Evolutionary conservation across 2,113 vertebrate genomes (phyloP).

Genomic region (Etheostoma cragini): DNA sequence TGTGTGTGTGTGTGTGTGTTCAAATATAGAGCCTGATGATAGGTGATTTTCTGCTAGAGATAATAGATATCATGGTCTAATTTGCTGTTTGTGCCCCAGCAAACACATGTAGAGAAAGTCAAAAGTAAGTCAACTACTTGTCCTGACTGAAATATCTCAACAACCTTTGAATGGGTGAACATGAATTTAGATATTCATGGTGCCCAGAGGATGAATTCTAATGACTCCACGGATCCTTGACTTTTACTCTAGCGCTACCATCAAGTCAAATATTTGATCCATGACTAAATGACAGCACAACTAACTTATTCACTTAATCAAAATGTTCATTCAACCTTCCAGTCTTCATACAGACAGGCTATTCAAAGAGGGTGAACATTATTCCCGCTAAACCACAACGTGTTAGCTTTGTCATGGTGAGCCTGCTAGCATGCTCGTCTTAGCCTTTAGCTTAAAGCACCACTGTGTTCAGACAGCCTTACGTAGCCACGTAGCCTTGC

Average conservation of each 20-base stretch:
- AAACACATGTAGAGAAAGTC: background rate
- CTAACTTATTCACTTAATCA: background rate
- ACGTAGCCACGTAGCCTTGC: no score
- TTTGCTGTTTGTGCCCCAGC: background rate
- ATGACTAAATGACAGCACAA: background rate
- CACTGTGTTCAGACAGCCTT: no score
- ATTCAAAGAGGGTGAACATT: background rate
- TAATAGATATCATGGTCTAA: background rate
- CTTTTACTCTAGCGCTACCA: background rate
- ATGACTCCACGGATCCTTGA: no score
- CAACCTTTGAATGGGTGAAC: no score
- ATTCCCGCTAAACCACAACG: background rate
- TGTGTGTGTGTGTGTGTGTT: background rate
- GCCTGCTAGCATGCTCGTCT: no score
- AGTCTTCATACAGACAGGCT: background rate
- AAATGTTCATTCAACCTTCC: background rate
- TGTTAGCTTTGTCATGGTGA: no score
- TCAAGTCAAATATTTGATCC: no score
- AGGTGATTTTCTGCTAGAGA: slow-evolving; percentile 11
- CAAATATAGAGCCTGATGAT: background rate
- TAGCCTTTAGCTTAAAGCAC: no score
- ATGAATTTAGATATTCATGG: no score
- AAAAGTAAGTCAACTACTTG: background rate
- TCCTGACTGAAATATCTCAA: no score
- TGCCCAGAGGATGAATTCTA: no score